A percentile compares a stretch with the other conserved stretches of the same genome.
Conservation (phyloP, 2,797 vertebrate genomes). For the Chaetophractus vellerosus region DNA sequence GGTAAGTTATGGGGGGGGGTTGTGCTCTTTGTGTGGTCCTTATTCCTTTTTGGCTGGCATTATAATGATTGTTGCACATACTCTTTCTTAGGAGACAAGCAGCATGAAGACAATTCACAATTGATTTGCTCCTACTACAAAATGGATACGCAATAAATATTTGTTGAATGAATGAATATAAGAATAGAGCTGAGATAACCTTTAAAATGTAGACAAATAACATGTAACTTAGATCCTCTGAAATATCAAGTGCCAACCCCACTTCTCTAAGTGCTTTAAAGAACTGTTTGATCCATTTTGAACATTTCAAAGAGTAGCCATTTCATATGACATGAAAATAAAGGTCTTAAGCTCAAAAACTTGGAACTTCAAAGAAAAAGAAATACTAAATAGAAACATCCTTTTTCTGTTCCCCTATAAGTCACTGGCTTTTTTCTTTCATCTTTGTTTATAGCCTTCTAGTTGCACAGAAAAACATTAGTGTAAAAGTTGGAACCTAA, state of each 20-base stretch:
- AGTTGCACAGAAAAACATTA: neutral
- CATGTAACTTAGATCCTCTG: neutral
- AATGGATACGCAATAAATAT: neutral
- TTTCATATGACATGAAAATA: neutral
- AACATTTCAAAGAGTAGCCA: slow-evolving; percentile 44
- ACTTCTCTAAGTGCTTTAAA: neutral
- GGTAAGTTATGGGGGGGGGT: neutral
- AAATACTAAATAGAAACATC: neutral
- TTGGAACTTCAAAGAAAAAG: slow-evolving; percentile 48
- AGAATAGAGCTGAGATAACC: neutral
- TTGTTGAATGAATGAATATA: neutral
- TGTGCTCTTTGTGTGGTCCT: neutral
- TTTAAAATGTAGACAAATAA: slow-evolving; percentile 34
- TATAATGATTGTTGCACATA: neutral
- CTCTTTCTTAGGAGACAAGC: neutral
- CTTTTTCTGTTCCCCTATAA: neutral
- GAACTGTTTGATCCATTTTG: neutral
- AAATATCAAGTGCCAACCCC: neutral
- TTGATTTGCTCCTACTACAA: neutral
- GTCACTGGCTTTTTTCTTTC: neutral
- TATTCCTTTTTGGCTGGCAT: neutral
- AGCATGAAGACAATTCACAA: neutral
- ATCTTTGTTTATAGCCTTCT: neutral
- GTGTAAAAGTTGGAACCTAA: neutral
- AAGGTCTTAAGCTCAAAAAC: slow-evolving; percentile 6